A percentile compares a stretch with the other conserved stretches of the same genome.
These are phyloP conservation scores for Druon quercuslanigerum DNA, from an alignment of 1,140 invertebrate genomes.

Conservation along the genomic window DNA sequence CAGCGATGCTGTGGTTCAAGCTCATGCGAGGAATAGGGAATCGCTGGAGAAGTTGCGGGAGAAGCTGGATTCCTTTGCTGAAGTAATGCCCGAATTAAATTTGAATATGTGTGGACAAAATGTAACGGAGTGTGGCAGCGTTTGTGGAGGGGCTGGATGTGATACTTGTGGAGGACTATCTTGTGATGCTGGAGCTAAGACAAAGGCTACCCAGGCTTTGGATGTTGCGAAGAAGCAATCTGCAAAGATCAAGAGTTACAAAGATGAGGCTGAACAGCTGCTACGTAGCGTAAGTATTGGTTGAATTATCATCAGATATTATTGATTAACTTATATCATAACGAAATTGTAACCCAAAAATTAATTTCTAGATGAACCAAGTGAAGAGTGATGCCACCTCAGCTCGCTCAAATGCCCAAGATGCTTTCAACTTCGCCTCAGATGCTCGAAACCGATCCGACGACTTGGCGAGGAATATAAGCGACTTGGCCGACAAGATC, in stretches of 20 bases:
- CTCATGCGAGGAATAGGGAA: slow-evolving; percentile 82
- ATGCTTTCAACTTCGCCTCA: slow-evolving; percentile 77
- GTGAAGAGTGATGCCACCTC: slow-evolving; percentile 77
- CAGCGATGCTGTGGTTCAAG: slow-evolving; percentile 81
- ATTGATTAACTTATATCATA: slow-evolving; percentile 6
- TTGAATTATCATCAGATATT: background rate
- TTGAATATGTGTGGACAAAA: slow-evolving; percentile 91
- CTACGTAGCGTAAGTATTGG: slow-evolving; percentile 77
- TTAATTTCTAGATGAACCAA: slow-evolving; percentile 75
- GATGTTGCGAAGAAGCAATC: slow-evolving; percentile 90
- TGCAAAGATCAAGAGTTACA: slow-evolving; percentile 86
- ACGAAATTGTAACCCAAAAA: slow-evolving; percentile 6
- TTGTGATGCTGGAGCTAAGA: slow-evolving; percentile 91
- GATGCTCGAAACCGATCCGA: slow-evolving; percentile 78
- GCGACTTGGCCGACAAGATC: slow-evolving; percentile 82
- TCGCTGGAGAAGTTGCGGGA: slow-evolving; percentile 80
- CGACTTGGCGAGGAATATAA: slow-evolving; percentile 73
- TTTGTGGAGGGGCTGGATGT: slow-evolving; percentile 97
- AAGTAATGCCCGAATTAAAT: slow-evolving; percentile 89
- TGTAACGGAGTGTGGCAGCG: slow-evolving; percentile 89
- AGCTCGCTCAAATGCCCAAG: slow-evolving; percentile 78
- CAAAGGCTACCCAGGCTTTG: slow-evolving; percentile 89
- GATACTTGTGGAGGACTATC: slow-evolving; percentile 92
- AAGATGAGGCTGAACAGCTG: slow-evolving; percentile 84
- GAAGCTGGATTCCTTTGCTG: slow-evolving; percentile 82